Evolutionary conservation across 2,888 invertebrate genomes (phyloP).

Genomic region (Rhagonycha fulva): DNA sequence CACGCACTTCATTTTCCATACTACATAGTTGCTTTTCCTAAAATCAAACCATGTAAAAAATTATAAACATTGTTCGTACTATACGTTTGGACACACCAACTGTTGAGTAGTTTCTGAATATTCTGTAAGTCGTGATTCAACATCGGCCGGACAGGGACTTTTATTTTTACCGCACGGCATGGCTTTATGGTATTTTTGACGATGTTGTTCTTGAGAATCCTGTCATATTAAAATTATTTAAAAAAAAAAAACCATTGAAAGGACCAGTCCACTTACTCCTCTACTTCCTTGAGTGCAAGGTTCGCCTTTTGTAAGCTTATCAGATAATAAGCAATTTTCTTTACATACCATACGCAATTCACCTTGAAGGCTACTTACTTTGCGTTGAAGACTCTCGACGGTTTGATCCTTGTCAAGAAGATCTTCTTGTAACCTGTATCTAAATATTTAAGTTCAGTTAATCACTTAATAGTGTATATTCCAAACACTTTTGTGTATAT

Average conservation of each 20-base stretch:
- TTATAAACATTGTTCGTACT: not conserved
- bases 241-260: not conserved
- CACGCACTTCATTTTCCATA: constrained; percentile 64
- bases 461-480: not conserved
- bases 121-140: constrained; percentile 52
- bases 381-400: constrained; percentile 64
- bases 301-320: constrained; percentile 52
- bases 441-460: constrained; percentile 40
- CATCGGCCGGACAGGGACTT: constrained; percentile 55
- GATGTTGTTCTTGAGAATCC: constrained; percentile 8
- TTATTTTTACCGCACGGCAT: constrained; percentile 48
- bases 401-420: constrained; percentile 66
- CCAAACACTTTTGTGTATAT: not conserved
- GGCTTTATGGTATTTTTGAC: constrained; percentile 21
- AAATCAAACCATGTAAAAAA: constrained; percentile 14
- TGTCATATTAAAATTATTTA: not conserved
- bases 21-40: constrained; percentile 65
- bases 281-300: not conserved
- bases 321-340: constrained; percentile 63
- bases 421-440: constrained; percentile 68
- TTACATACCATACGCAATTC: constrained; percentile 67
- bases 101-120: constrained; percentile 55
- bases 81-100: constrained; percentile 44
- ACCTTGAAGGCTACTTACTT: constrained; percentile 64
- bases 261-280: constrained; percentile 24